Conservation (phyloP, 2,797 vertebrate genomes). For the Gymnocypris eckloni region DNA sequence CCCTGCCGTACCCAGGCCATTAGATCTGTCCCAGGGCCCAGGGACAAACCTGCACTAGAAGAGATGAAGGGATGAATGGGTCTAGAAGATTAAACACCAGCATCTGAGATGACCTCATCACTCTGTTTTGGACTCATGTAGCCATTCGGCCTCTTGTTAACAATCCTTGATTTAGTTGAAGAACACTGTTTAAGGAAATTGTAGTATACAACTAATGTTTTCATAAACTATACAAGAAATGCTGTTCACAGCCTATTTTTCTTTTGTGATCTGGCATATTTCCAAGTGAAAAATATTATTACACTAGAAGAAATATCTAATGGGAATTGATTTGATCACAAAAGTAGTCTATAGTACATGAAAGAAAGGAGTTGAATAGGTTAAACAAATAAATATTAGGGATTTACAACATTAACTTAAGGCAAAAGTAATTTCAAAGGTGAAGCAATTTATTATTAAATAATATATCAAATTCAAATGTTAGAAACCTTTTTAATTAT, state of each 20-base stretch:
- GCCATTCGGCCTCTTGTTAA: background rate
- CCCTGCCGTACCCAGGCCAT: slow-evolving; percentile 26
- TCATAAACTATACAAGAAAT: background rate
- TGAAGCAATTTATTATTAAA: background rate
- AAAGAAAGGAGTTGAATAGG: background rate
- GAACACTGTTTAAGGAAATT: background rate
- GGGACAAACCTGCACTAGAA: slow-evolving; percentile 21
- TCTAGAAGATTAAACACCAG: slow-evolving; percentile 2
- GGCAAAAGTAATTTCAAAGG: background rate
- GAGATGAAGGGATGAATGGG: slow-evolving; percentile 24
- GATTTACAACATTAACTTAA: background rate
- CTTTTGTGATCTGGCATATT: background rate
- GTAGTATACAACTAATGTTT: background rate
- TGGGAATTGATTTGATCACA: background rate
- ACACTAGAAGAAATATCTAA: background rate
- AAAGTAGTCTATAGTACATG: background rate
- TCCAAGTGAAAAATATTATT: background rate
- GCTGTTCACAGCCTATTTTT: background rate
- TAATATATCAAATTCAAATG: background rate
- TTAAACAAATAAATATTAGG: background rate
- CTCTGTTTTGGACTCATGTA: background rate
- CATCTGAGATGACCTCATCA: slow-evolving; percentile 34
- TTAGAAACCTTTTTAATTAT: background rate
- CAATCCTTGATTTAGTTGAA: background rate
- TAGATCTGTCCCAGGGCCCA: slow-evolving; percentile 30